A percentile compares a stretch with the other conserved stretches of the same genome.
These are phyloP conservation scores for Aurelia coerulea DNA, from an alignment of 30 jellyfish, hydroid and myxozoan species.

Conservation along the genomic window DNA sequence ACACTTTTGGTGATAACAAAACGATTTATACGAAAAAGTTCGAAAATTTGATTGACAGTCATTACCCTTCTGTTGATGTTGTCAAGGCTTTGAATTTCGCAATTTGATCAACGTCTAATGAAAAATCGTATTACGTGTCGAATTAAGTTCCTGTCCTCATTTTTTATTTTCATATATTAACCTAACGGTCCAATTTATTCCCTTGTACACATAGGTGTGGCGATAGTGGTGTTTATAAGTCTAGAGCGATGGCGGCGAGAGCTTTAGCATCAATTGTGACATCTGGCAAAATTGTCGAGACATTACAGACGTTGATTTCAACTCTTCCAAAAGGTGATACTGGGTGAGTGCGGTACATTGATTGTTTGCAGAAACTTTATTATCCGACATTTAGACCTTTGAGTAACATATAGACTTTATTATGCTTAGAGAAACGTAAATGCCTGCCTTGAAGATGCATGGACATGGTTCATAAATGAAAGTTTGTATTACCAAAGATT, in stretches of 20 bases:
- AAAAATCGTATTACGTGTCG: no score
- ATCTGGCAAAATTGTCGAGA: slow-evolving; percentile 57
- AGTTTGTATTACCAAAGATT: neutral
- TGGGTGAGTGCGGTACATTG: neutral
- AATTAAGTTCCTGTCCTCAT: no score
- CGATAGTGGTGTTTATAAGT: slow-evolving; percentile 75
- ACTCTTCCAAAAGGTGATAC: neutral
- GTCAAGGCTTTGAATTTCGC: no score
- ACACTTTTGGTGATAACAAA: no score
- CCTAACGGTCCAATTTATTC: no score
- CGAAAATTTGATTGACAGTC: no score
- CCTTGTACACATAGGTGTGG: slow-evolving; percentile 59
- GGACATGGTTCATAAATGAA: neutral
- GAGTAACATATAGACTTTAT: neutral
- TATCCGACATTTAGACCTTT: neutral
- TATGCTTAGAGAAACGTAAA: no score
- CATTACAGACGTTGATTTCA: slow-evolving; percentile 23
- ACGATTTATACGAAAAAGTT: no score
- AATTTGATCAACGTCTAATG: no score
- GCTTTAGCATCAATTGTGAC: slow-evolving; percentile 78
- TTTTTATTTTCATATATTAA: no score
- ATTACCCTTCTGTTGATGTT: no score
- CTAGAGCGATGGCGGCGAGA: slow-evolving; percentile 87
- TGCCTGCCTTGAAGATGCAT: no score
- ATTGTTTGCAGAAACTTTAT: neutral